These are phyloP conservation scores for Mythimna impura DNA, from an alignment of 2,888 invertebrate genomes.

Conservation along the genomic window DNA sequence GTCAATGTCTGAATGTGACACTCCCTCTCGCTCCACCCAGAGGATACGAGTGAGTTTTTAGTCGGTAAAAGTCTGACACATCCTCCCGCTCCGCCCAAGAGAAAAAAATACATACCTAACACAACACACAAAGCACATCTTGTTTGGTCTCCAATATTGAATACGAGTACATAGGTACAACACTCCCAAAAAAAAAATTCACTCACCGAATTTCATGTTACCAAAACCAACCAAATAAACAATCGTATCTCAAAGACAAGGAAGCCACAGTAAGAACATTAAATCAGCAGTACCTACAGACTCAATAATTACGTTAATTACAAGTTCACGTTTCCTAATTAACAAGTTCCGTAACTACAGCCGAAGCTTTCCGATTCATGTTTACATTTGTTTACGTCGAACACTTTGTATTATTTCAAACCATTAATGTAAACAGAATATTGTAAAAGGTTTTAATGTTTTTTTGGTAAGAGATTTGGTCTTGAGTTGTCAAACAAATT, in stretches of 20 bases:
- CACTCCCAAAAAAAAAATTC: background rate
- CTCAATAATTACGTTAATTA: conserved; percentile 62
- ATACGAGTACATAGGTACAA: background rate
- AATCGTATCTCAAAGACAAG: conserved; percentile 14
- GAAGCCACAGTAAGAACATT: conserved; percentile 24
- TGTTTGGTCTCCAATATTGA: background rate
- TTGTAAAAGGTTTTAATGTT: conserved; percentile 11
- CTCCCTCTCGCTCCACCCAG: no score
- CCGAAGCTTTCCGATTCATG: conserved; percentile 43
- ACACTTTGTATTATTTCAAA: conserved; percentile 27
- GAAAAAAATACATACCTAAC: background rate
- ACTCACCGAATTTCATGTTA: conserved; percentile 42
- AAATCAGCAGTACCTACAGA: conserved; percentile 32
- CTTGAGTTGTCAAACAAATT: background rate
- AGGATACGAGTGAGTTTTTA: no score
- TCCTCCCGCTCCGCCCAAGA: no score
- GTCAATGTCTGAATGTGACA: no score
- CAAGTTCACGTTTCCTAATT: conserved; percentile 65
- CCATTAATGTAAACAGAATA: conserved; percentile 27
- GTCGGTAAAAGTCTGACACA: no score
- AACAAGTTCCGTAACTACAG: conserved; percentile 55
- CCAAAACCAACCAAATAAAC: conserved; percentile 3
- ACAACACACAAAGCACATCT: background rate
- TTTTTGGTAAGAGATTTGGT: background rate
- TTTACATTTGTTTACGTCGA: conserved; percentile 43